Evolutionary conservation across 2,113 vertebrate genomes (phyloP).

Genomic region (Spea multiplicata): DNA sequence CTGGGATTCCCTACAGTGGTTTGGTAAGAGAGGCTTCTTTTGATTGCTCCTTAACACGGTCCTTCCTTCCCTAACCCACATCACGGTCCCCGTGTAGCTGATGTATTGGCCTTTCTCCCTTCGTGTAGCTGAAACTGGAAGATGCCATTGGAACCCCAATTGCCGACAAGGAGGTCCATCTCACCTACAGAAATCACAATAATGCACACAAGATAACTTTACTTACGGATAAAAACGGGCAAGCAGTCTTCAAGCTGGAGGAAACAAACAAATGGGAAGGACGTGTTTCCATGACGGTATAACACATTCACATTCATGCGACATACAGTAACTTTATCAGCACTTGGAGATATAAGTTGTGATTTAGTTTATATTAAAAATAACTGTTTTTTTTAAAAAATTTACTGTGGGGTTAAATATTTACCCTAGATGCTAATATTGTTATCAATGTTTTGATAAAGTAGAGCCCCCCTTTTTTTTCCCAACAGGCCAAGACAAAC

Average conservation of each 20-base stretch:
- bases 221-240: conserved; percentile 48
- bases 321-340: too few species aligned
- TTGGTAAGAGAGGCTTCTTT: conserved; percentile 41
- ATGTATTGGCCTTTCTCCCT: background rate
- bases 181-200: conserved; percentile 44
- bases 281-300: background rate
- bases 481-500: conserved; percentile 42
- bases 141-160: conserved; percentile 49
- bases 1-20: conserved; percentile 56
- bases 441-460: too few species aligned
- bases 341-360: too few species aligned
- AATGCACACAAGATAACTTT: conserved; percentile 44
- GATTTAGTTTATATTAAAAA: too few species aligned
- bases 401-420: too few species aligned
- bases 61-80: too few species aligned
- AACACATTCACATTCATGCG: too few species aligned
- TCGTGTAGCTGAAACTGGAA: conserved; percentile 53
- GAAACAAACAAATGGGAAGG: conserved; percentile 45
- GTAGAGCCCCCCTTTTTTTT: background rate
- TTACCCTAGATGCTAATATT: too few species aligned
- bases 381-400: too few species aligned
- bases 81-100: background rate
- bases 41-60: too few species aligned
- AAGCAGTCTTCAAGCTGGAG: conserved; percentile 51
- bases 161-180: conserved; percentile 51